Percentiles rank a stretch among this genome's conserved stretches.
phyloP scores from a whole-genome alignment of 1,140 invertebrate genomes.

The Rhopalosiphum padi region DNA sequence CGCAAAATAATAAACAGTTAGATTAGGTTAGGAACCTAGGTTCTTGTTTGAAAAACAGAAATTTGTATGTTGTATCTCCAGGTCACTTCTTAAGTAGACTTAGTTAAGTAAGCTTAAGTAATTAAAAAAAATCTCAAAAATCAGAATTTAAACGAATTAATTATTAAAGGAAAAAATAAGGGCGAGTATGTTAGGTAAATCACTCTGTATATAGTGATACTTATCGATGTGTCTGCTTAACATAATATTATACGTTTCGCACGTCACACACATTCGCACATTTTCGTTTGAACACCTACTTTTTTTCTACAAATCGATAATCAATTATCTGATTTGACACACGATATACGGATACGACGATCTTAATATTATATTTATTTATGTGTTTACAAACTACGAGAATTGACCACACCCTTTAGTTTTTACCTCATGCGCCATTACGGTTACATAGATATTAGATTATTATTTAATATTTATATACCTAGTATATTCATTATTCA shows the following conservation, averaged over 20 bases:
- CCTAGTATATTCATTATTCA: no score
- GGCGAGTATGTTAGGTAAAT: no score
- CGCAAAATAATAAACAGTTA: no score
- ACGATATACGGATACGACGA: neutral
- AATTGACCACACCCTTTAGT: slow-evolving; percentile 7
- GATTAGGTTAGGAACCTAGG: no score
- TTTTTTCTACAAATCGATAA: neutral
- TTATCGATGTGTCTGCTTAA: neutral
- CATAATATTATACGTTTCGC: neutral
- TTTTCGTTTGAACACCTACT: neutral
- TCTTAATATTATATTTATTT: neutral
- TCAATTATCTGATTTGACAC: neutral
- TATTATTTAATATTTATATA: neutral
- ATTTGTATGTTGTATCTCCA: no score
- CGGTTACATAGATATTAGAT: neutral
- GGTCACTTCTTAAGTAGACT: no score
- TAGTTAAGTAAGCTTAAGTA: no score
- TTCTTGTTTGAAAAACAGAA: no score
- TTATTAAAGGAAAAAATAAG: no score
- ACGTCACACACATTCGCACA: neutral
- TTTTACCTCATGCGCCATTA: neutral
- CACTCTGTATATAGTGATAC: neutral
- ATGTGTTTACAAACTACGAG: neutral
- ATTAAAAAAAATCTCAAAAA: no score
- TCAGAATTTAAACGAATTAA: no score